Base-by-base conservation (phyloP, 2,797 vertebrate genomes). In the Siniperca undulata region DNA sequence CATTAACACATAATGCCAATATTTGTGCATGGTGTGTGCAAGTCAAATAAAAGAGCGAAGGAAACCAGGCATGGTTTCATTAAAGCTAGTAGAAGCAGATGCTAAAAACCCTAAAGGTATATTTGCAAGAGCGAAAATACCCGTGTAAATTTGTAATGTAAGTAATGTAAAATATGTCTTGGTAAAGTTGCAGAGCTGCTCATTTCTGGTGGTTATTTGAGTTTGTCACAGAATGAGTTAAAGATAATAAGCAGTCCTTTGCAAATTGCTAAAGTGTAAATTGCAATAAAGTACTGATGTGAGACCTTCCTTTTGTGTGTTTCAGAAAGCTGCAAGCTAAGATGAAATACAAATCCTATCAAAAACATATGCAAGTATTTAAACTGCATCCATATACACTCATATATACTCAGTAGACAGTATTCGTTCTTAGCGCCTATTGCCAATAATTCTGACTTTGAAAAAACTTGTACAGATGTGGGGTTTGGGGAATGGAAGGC, bases 1-100 rank as follows among this genome's bases (percentile, higher is more conserved):
- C 82, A 92, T 92, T 89, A 93, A 78, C 80, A 83, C 40, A 74
- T 77, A 90, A 86, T 85, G 78, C 83, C 65, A 79, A 88, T 66
- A 83, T 89, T 66, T 85, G 77, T 66, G 68, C 40, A 53, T 44
- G 36, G 52, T 78, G 77, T 83, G 66, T 64, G 68, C 30, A 19
- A 38, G 58, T 70, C 22, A 72, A 70, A 81, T 17, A 19, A 65
- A 70, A 84, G 17, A 62, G 50, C 1, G 4, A 78, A 70, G 11
- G 40, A 9, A 70, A 60, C 36, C 76, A 74, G 68, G 30, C 8
- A 19, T 19, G 17, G 50, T 34, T 73, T 83, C 62, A 77, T 73
- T 52, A 48, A 67, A 65, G 56, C 42, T 50, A 59, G 27, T 60
- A 20, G 9, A 58, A 78, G 71, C 59, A 71, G 38, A 77, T 74